A percentile compares a stretch with the other conserved stretches of the same genome.
Conservation (phyloP, 2,888 invertebrate species). For the Cistogaster globosa region DNA sequence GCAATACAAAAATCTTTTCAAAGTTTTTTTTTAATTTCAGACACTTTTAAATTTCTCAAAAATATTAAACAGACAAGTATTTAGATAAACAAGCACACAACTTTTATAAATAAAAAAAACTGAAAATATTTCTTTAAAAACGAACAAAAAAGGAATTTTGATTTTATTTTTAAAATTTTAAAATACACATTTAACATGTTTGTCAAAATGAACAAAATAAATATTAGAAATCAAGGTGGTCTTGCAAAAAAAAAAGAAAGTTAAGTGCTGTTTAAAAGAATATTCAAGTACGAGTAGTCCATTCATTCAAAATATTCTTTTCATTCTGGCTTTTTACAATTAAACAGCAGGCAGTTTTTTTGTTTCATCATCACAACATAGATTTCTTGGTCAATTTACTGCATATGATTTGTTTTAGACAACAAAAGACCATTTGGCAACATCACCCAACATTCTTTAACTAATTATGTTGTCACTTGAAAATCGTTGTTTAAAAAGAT, state of each 20-base stretch:
- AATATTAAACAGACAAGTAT: background rate
- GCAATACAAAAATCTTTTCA: background rate
- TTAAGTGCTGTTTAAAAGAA: background rate
- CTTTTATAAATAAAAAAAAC: background rate
- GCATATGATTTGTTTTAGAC: slow-evolving; percentile 31
- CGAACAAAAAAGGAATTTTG: slow-evolving; percentile 8
- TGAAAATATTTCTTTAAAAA: background rate
- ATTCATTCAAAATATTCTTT: slow-evolving; percentile 15
- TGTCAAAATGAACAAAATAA: background rate
- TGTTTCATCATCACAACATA: slow-evolving; percentile 41
- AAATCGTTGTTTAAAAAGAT: background rate
- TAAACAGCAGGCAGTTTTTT: slow-evolving; percentile 44
- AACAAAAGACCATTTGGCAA: slow-evolving; percentile 23
- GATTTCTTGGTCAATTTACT: slow-evolving; percentile 64
- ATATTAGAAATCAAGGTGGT: slow-evolving; percentile 31
- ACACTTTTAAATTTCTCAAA: background rate
- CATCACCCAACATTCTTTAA: slow-evolving; percentile 19
- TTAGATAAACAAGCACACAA: too few species aligned
- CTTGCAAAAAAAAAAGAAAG: background rate
- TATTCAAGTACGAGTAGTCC: slow-evolving; percentile 39
- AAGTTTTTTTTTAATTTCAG: slow-evolving; percentile 7
- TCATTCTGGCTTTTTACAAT: slow-evolving; percentile 29
- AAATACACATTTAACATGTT: background rate
- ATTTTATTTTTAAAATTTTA: slow-evolving; percentile 21
- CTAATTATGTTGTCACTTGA: slow-evolving; percentile 61